Conservation (phyloP, 2,888 invertebrate species). For the Noctua comes region DNA sequence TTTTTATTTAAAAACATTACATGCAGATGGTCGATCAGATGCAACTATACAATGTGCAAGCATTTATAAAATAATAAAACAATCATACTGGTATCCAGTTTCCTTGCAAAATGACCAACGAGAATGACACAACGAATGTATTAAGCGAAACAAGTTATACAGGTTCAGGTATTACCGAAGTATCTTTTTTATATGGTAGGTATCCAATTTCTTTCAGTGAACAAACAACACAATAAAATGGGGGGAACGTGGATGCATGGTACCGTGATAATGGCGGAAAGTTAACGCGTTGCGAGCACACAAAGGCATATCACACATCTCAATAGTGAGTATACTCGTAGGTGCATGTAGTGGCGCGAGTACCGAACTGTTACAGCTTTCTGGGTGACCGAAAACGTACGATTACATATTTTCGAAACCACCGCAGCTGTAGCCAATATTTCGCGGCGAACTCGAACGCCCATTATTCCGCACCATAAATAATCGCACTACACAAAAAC, state of each 20-base stretch:
- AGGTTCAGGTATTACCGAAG: constrained; percentile 78
- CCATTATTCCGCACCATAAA: constrained; percentile 89
- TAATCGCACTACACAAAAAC: constrained; percentile 86
- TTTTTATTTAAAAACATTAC: constrained; percentile 10
- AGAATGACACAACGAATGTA: constrained; percentile 69
- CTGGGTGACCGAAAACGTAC: constrained; percentile 67
- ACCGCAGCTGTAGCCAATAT: constrained; percentile 82
- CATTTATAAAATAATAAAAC: constrained; percentile 52
- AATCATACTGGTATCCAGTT: constrained; percentile 67
- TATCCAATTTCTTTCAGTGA: constrained; percentile 82
- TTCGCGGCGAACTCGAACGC: constrained; percentile 77
- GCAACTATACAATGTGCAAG: constrained; percentile 42
- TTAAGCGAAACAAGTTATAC: constrained; percentile 80
- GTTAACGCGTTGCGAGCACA: constrained; percentile 68
- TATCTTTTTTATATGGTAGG: constrained; percentile 75
- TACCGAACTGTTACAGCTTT: constrained; percentile 46
- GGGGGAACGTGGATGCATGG: constrained; percentile 72
- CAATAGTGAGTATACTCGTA: constrained; percentile 65
- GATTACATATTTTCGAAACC: constrained; percentile 74
- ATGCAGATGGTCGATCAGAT: constrained; percentile 41
- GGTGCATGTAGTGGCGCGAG: constrained; percentile 54
- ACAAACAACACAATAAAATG: constrained; percentile 77
- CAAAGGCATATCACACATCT: constrained; percentile 69
- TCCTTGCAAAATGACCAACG: constrained; percentile 68
- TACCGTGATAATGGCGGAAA: constrained; percentile 79